A percentile compares a stretch with the other conserved stretches of the same genome.
These are phyloP conservation scores for Pontoporia blainvillei DNA, from an alignment of 2,113 vertebrate genomes.

Conservation along the genomic window DNA sequence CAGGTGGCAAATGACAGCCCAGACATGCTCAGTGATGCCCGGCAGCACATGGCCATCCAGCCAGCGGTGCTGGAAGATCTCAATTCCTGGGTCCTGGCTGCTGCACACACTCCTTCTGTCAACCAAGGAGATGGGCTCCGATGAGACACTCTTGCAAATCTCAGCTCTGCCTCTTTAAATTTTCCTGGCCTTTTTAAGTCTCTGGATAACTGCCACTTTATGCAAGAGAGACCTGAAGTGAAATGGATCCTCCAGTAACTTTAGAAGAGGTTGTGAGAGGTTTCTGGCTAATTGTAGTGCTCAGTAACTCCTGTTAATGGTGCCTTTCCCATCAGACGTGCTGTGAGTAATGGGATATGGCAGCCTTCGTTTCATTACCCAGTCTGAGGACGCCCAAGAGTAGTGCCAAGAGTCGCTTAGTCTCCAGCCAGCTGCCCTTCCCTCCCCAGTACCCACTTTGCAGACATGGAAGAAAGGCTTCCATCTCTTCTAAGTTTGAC, in stretches of 20 bases:
- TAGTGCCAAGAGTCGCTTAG: background rate
- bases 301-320: background rate
- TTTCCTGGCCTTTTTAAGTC: slow-evolving; percentile 39
- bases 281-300: slow-evolving; percentile 16
- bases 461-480: background rate
- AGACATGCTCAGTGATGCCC: background rate
- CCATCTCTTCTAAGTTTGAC: background rate
- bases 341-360: background rate
- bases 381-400: background rate
- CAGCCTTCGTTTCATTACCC: background rate
- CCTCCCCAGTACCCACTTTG: background rate
- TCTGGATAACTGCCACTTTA: slow-evolving; percentile 31
- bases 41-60: background rate
- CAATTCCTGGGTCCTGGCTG: background rate
- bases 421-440: background rate
- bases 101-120: background rate
- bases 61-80: background rate
- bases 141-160: background rate
- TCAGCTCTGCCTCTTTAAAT: slow-evolving; percentile 27
- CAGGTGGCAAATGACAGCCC: background rate
- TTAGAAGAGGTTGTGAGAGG: background rate
- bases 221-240: background rate
- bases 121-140: background rate
- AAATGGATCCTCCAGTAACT: slow-evolving; percentile 25
- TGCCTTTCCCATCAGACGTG: background rate